Percentiles rank a stretch among this genome's conserved stretches.
phyloP scores from a whole-genome alignment of 2,113 vertebrate genomes.

The Herpetotheres cachinnans region DNA sequence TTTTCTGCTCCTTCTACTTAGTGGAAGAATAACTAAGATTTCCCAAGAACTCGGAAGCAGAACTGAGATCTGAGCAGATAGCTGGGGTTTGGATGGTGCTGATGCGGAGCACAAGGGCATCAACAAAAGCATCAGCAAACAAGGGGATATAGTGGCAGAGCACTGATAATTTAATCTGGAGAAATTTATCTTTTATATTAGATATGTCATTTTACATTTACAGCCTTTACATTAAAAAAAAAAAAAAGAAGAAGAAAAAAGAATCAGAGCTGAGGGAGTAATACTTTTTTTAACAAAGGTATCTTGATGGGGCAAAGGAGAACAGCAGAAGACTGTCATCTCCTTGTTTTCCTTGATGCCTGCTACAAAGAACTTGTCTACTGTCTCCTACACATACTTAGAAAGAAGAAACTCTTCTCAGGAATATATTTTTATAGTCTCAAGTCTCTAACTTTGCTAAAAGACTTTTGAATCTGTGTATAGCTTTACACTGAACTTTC shows the following conservation, averaged over 20 bases:
- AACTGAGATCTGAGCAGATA: not conserved
- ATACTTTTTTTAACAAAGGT: not conserved
- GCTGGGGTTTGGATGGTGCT: not conserved
- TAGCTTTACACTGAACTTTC: not conserved
- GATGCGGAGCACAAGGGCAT: not conserved
- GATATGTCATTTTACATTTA: too few species aligned
- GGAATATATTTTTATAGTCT: not conserved
- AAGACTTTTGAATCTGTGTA: not conserved
- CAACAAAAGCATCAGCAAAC: not conserved
- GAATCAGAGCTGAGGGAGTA: not conserved
- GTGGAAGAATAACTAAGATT: not conserved
- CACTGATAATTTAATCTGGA: not conserved
- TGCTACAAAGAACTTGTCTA: conserved; percentile 26
- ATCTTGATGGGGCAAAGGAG: not conserved
- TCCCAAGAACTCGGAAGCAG: not conserved
- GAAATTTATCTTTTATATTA: not conserved
- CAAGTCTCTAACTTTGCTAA: not conserved
- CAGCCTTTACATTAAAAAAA: not conserved
- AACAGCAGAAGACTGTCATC: not conserved
- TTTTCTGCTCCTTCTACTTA: not conserved
- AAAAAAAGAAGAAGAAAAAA: not conserved
- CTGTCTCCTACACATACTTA: conserved; percentile 6
- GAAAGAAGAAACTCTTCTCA: not conserved
- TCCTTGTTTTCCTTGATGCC: conserved; percentile 10
- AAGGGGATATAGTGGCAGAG: not conserved